Base-by-base conservation (phyloP, 2,888 invertebrate species). In the Rhagophthalmus giganteus region DNA sequence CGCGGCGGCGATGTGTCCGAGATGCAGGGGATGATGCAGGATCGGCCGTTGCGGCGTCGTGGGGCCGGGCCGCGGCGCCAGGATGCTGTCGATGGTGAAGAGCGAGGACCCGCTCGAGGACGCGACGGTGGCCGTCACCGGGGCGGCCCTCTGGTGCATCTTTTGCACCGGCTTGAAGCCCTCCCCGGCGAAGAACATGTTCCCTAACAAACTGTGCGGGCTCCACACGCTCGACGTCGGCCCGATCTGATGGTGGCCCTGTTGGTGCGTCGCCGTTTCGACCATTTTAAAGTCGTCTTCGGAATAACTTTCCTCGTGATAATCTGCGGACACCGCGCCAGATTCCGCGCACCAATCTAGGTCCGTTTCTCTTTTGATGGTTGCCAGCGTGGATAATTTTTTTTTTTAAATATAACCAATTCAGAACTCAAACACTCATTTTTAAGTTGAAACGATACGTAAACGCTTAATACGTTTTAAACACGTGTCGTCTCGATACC, bases 61-160 rank as follows among this genome's bases (percentile, higher is more conserved):
- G 6, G 70, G 69, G 58, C 78, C 79, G 34, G 85, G 84, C 48
- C 85, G 78, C 40, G 89, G 88, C 34, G 89, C 89, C 72, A 91
- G 77, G 65, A 91, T 90, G 76, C 90, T 90, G 75, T 91, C 91
- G 68, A 91, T 91, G 64, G 90, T 91, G 74, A 91, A 91, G 55
- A 90, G 79, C 2, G 85, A 85, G 12, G 81, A 76, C 55, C 65
- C 71, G 74, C 59, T 62, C 39, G 61, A 59, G 49, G 63, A 58
- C 47, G 67, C 69, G 31, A 47, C 52, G 31, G 54, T 44, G 65
- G 73, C 76, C 62, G 73, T 76, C 68, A 38, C 76, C 64, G 73
- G 76, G 69, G 52, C 45, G 48, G 48, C 58, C 49, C 63, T 64
- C n/a, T n/a, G n/a, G 61, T 66, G 61, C 55, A 48, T 33, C 42